Conservation (phyloP, 2,888 invertebrate genomes). For the Thelaira solivaga region DNA sequence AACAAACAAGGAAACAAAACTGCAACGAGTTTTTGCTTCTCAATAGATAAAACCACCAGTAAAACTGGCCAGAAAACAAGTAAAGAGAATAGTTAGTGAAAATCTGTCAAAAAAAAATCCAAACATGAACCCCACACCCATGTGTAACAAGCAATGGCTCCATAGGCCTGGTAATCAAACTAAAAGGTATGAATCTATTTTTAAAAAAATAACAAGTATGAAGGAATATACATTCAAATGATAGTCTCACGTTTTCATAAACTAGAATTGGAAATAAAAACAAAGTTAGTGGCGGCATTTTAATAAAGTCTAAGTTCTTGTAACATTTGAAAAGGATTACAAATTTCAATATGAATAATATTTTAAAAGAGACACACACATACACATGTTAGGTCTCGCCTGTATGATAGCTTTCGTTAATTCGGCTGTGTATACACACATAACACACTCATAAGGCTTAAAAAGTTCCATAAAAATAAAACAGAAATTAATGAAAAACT, state of each 20-base stretch:
- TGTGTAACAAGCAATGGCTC: conserved; percentile 15
- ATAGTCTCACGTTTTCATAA: conserved; percentile 11
- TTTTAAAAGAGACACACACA: too few species aligned
- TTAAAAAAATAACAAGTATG: neutral
- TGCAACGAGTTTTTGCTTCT: conserved; percentile 22
- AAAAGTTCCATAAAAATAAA: too few species aligned
- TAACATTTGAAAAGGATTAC: neutral
- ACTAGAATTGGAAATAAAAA: neutral
- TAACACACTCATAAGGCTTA: too few species aligned
- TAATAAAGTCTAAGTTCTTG: neutral
- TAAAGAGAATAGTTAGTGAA: neutral
- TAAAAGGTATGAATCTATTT: conserved; percentile 49
- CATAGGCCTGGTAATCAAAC: conserved; percentile 44
- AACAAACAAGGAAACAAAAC: neutral
- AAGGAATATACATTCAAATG: neutral
- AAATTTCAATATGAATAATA: too few species aligned
- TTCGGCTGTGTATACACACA: too few species aligned
- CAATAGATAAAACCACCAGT: conserved; percentile 44
- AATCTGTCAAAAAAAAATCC: neutral
- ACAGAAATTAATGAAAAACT: too few species aligned
- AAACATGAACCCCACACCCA: neutral
- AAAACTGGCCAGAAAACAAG: conserved; percentile 15
- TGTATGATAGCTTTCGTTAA: too few species aligned
- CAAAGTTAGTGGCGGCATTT: too few species aligned
- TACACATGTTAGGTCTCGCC: too few species aligned